phyloP scores from a whole-genome alignment of 2,888 invertebrate genomes.

The Mayetiola destructor region DNA sequence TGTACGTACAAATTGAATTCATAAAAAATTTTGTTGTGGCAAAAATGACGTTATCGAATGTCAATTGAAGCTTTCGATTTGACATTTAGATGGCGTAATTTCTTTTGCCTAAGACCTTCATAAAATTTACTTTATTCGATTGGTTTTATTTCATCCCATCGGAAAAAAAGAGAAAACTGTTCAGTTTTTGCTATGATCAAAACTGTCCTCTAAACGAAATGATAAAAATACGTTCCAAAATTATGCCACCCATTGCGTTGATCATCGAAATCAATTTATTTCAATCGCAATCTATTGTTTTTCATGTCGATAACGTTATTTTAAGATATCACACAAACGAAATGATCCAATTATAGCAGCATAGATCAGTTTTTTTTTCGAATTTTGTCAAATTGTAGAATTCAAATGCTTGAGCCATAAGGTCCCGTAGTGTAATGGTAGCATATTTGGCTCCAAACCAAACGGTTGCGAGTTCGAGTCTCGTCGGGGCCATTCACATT shows the following conservation, averaged over 20 bases:
- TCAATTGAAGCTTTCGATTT: not conserved
- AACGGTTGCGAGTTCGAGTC: slow-evolving; percentile 18
- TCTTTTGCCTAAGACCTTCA: not conserved
- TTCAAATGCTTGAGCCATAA: not conserved
- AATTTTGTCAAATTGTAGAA: too few relatives aligned
- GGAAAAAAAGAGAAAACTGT: not conserved
- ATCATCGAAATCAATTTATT: not conserved
- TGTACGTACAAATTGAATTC: too few relatives aligned
- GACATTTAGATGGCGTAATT: not conserved
- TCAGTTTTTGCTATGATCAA: not conserved
- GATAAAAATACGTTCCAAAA: not conserved
- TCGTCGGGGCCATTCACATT: slow-evolving; percentile 16
- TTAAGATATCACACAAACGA: too few relatives aligned
- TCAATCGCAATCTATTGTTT: not conserved
- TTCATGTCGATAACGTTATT: too few relatives aligned
- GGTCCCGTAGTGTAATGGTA: not conserved
- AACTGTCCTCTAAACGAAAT: not conserved
- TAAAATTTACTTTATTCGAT: not conserved
- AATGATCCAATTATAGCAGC: too few relatives aligned
- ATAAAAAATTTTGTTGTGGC: too few relatives aligned
- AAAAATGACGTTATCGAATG: too few relatives aligned
- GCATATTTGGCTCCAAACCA: too few relatives aligned
- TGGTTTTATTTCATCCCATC: not conserved
- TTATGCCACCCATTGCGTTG: not conserved
- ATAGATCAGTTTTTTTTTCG: too few relatives aligned